These are phyloP conservation scores for Andrena trimmerana DNA, from an alignment of 2,888 invertebrate species.

Conservation along the genomic window DNA sequence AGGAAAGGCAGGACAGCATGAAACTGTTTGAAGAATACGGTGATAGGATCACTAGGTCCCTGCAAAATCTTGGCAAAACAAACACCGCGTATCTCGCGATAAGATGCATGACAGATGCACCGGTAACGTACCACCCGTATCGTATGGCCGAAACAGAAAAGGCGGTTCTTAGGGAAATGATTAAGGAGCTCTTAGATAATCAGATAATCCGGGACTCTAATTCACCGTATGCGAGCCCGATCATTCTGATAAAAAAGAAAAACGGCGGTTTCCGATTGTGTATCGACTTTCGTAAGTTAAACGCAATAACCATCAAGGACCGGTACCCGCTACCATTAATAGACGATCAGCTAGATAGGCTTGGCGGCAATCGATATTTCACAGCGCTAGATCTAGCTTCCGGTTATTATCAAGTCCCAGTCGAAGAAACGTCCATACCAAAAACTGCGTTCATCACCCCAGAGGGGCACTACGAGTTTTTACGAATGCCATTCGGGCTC, in stretches of 20 bases:
- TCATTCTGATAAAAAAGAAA: slow-evolving; percentile 1
- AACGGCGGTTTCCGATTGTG: background rate
- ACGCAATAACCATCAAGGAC: too few relatives aligned
- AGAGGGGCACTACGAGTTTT: too few relatives aligned
- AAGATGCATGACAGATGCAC: background rate
- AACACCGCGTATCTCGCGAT: background rate
- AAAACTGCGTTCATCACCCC: too few relatives aligned
- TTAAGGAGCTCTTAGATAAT: background rate
- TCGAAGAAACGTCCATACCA: too few relatives aligned
- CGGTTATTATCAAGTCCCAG: too few relatives aligned
- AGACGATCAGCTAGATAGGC: background rate
- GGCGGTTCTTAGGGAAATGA: background rate
- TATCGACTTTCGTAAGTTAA: background rate
- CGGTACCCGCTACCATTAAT: background rate
- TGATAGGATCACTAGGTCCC: background rate
- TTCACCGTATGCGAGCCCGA: slow-evolving; percentile 17
- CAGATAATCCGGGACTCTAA: background rate
- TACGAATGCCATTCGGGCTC: too few relatives aligned
- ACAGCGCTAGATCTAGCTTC: background rate
- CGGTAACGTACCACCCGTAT: too few relatives aligned
- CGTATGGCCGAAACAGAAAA: too few relatives aligned
- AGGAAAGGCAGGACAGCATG: background rate
- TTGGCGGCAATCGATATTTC: background rate
- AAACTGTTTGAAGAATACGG: background rate
- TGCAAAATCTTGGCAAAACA: background rate